A percentile compares a stretch with the other conserved stretches of the same genome.
These are phyloP conservation scores for Heliothis subflexa DNA, from an alignment of 1,140 invertebrate species.

Conservation along the genomic window DNA sequence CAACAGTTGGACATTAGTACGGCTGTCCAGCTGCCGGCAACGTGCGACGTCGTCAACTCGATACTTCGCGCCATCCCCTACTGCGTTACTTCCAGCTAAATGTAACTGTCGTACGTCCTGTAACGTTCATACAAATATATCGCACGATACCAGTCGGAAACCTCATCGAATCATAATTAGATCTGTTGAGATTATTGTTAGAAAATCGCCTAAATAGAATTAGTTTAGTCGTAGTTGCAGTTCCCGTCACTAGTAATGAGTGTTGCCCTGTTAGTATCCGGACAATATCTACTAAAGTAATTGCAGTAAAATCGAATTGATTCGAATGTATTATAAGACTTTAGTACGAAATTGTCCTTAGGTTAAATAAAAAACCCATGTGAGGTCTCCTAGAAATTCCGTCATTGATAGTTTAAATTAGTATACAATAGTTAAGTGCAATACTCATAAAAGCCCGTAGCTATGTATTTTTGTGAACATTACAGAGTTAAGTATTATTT, in stretches of 20 bases:
- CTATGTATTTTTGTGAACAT: slow-evolving; percentile 48
- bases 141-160: neutral
- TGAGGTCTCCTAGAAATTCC: slow-evolving; percentile 11
- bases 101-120: slow-evolving; percentile 40
- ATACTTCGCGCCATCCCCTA: slow-evolving; percentile 78
- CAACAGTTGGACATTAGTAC: slow-evolving; percentile 65
- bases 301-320: no score
- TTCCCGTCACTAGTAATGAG: slow-evolving; percentile 19
- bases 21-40: slow-evolving; percentile 62
- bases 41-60: slow-evolving; percentile 73
- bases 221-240: slow-evolving; percentile 10
- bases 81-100: slow-evolving; percentile 66
- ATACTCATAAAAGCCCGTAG: slow-evolving; percentile 13
- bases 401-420: slow-evolving; percentile 2
- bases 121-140: slow-evolving; percentile 43
- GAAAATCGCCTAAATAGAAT: slow-evolving; percentile 27
- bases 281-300: neutral
- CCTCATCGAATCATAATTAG: neutral
- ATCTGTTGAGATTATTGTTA: slow-evolving; percentile 20
- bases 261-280: neutral
- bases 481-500: slow-evolving; percentile 44
- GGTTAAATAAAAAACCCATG: neutral
- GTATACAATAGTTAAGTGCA: slow-evolving; percentile 9
- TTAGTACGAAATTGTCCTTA: neutral
- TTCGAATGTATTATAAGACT: neutral